Conservation (phyloP, 2,888 invertebrate species). For the Cephus pygmeus region DNA sequence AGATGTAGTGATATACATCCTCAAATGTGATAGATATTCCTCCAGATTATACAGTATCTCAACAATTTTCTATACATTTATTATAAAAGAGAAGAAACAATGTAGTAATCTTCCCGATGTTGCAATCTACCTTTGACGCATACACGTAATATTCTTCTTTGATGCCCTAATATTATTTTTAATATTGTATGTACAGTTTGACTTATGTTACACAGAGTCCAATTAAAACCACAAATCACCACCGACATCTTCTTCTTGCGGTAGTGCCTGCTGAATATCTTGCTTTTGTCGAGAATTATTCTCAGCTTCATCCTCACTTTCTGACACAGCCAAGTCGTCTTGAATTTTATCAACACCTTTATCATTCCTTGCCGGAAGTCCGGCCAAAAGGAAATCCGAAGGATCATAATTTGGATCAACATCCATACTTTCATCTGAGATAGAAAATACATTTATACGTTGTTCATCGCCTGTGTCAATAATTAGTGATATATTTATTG, state of each 20-base stretch:
- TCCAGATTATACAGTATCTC: background rate
- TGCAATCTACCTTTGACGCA: background rate
- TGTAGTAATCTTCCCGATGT: background rate
- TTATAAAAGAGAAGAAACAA: background rate
- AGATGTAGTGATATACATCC: background rate
- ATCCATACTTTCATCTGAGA: conserved; percentile 77
- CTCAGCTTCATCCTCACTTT: conserved; percentile 77
- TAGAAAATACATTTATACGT: conserved; percentile 14
- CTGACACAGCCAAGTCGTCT: conserved; percentile 81
- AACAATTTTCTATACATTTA: background rate
- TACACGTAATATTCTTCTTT: background rate
- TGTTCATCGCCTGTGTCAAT: background rate
- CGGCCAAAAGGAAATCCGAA: conserved; percentile 81
- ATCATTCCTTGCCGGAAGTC: conserved; percentile 62
- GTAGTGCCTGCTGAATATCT: conserved; percentile 43
- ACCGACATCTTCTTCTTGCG: conserved; percentile 67
- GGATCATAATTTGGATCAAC: conserved; percentile 88
- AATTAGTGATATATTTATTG: background rate
- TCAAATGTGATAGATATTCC: background rate
- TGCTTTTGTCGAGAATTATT: conserved; percentile 42
- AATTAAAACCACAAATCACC: conserved; percentile 72
- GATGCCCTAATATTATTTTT: background rate
- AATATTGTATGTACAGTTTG: background rate
- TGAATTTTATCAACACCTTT: conserved; percentile 73
- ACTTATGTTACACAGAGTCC: background rate